Percentiles rank a stretch among this genome's conserved stretches.
Conservation (phyloP, 2,113 vertebrate genomes). For the Poicephalus meyeri region DNA sequence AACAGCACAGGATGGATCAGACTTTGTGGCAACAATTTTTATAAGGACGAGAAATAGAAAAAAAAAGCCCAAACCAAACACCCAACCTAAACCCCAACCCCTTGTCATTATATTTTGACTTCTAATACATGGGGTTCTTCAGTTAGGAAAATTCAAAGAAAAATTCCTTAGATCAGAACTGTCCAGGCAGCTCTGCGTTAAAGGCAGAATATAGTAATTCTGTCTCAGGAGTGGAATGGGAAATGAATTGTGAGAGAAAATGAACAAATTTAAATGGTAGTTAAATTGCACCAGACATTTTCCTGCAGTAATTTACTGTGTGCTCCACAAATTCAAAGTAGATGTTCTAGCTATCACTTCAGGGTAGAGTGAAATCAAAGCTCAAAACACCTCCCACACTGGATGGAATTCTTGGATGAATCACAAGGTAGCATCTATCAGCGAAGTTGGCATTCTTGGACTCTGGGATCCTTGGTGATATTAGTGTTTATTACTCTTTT, state of each 20-base stretch:
- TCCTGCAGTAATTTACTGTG: neutral
- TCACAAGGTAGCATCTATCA: neutral
- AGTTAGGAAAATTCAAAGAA: neutral
- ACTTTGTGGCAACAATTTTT: neutral
- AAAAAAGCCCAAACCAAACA: neutral
- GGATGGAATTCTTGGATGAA: neutral
- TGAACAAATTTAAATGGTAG: neutral
- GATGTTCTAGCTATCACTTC: neutral
- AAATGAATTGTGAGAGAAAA: neutral
- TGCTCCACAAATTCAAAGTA: neutral
- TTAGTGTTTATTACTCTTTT: neutral
- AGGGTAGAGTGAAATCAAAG: neutral
- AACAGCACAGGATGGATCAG: neutral
- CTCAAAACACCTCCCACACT: neutral
- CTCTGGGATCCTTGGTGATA: neutral
- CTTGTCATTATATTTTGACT: neutral
- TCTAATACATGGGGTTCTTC: neutral
- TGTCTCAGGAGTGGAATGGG: neutral
- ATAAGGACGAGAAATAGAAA: neutral
- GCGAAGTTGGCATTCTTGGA: neutral
- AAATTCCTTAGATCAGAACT: neutral
- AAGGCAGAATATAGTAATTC: neutral
- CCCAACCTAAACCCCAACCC: neutral
- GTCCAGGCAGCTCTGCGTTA: neutral
- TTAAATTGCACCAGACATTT: neutral